Base-by-base conservation (phyloP, 1,140 invertebrate genomes). In the Anadara kagoshimensis region DNA sequence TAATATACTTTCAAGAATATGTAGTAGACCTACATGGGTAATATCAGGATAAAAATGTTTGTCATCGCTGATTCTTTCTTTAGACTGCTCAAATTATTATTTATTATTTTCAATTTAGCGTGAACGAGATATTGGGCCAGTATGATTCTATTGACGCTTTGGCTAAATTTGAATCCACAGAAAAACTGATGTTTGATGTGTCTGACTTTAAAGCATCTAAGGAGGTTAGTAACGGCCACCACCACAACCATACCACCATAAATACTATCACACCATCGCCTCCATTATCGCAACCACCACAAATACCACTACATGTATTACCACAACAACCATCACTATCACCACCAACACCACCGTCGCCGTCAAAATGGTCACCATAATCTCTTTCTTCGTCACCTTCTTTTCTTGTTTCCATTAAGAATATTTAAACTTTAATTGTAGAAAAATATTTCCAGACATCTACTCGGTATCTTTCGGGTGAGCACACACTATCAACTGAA, bases 161-260 rank as follows among this genome's bases (percentile, higher is more conserved):
- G 11, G 69, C 71, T 14, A 26, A 58, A 29, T 49, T 59, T 20
- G 51, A 24, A n/a, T 18, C 58, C 5, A 47, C 63, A 0, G 29
- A 67, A 5, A 73, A 81, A 41, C 69, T 81, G 0, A 8, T 81
- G 59, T 81, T 81, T 78, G 80, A 81, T 56, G 71, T 81, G 18
- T 73, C 75, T 5, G 62, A 76, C 1, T 81, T 69, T 45, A 75
- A 73, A 53, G 75, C 72, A 0, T 36, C 73, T 16, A 81, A 81
- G 64, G 77, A 81, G 68, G 80, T 81, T 51, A 45, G 59, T 47
- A 29, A 29, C 7, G 10, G 5, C n/a, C 53, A 41, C 10, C 29
- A 29, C 11, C 18, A n/a, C 41, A 5, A 8, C n/a, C 14, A 57
- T 24, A 10, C 8, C 8, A n/a, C n/a, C n/a, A n/a, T n/a, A n/a